Evolutionary conservation across 2,113 vertebrate genomes (phyloP), one percentile per base, ranked within the genome.

Genomic region (Rousettus leschenaultii): DNA sequence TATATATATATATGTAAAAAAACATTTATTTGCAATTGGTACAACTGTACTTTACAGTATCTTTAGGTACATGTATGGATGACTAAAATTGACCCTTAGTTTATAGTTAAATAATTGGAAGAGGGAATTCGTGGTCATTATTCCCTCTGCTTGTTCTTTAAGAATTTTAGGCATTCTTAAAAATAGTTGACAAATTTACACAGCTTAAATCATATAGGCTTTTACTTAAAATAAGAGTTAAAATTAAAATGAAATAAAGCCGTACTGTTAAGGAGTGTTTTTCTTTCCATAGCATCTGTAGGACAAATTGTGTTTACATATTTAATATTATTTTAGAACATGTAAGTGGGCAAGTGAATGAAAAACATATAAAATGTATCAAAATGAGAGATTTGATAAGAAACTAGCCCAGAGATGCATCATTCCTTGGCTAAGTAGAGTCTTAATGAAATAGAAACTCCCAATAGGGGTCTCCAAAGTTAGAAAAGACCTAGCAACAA

Each of bases 201-300:
- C 16, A 83, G 21, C 91, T 96, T 91, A 96, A 91, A 66, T 88
- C 26, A 75, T 40, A 61, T 91, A 90, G 22, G 3, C 19, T 85
- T 95, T 70, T 96, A 43, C 33, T 87, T 94, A 79, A 93, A 87
- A 96, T 86, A 40, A 94, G 68, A 57, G 48, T 21, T 93, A 65
- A 88, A 79, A 59, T 92, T 53, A 59, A 86, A 95, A 77, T 65
- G n/a, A 95, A 92, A 63, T 83, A 2, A 65, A 74, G 59, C 18
- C 80, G 1, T 53, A 91, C 63, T 79, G 33, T 82, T 92, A 77
- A 80, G 38, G 70, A 45, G 6, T 48, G 2, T 75, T 78, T 89
- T 84, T 79, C 43, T 87, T 93, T 57, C 24, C 40, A 16, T 55
- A 63, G 12, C 21, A 45, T 77, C 22, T 91, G 11, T 88, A 57